These are phyloP conservation scores for Poeciliopsis paucimaculata DNA, from an alignment of 2,797 vertebrate species.

Conservation along the genomic window DNA sequence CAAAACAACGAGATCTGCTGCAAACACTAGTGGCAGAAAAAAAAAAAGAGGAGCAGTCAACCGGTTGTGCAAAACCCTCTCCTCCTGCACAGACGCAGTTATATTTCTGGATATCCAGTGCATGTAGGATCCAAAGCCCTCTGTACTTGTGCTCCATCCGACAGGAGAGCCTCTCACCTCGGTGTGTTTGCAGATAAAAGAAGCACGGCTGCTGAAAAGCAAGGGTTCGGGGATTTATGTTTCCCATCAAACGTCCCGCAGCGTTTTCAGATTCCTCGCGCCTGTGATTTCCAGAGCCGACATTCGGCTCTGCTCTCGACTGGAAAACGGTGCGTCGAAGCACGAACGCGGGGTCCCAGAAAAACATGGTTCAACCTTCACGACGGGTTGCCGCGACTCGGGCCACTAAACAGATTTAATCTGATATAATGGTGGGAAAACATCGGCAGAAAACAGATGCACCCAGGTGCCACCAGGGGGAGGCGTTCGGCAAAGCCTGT, in stretches of 20 bases:
- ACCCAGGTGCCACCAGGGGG: conserved; percentile 9
- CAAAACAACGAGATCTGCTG: not conserved
- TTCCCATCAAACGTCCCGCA: conserved; percentile 25
- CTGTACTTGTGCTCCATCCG: conserved; percentile 7
- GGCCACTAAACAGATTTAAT: conserved; percentile 10
- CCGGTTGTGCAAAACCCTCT: not conserved
- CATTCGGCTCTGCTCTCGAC: conserved; percentile 7
- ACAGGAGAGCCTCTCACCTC: conserved; percentile 17
- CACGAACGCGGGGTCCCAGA: not conserved
- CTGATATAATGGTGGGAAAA: not conserved
- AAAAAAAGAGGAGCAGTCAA: not conserved
- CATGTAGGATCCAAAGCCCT: not conserved
- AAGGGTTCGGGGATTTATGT: conserved; percentile 13
- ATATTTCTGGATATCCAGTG: not conserved
- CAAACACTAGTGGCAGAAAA: not conserved
- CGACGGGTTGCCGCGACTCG: not conserved
- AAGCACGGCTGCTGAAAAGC: conserved; percentile 1
- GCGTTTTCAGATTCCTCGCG: conserved; percentile 31
- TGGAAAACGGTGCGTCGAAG: not conserved
- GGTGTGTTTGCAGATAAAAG: conserved; percentile 9
- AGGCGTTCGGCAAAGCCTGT: conserved; percentile 22
- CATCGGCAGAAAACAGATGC: conserved; percentile 14
- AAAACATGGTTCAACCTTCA: conserved; percentile 33
- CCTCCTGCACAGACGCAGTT: not conserved
- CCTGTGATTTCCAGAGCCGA: conserved; percentile 37